Evolutionary conservation across 1,140 invertebrate genomes (phyloP).

Genomic region (Antheraea mylitta): DNA sequence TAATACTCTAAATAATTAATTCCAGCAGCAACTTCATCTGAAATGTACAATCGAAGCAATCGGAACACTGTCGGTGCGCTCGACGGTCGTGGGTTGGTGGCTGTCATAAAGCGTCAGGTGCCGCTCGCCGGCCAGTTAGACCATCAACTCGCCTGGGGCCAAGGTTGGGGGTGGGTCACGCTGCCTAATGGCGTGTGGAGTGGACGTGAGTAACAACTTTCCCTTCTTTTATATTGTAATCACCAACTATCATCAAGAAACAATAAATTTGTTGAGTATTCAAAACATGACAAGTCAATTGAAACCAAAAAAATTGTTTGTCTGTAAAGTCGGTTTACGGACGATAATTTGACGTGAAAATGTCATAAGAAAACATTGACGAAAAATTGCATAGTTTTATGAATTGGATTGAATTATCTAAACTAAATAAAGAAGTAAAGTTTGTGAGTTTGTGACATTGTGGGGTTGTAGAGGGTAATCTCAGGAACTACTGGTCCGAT

Average conservation of each 20-base stretch:
- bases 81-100: slow-evolving; percentile 69
- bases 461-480: too few species aligned
- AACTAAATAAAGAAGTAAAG: too few species aligned
- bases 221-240: not conserved
- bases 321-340: too few species aligned
- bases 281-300: too few species aligned
- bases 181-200: slow-evolving; percentile 81
- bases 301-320: too few species aligned
- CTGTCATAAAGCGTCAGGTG: slow-evolving; percentile 74
- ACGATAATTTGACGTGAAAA: too few species aligned
- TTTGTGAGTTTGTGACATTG: too few species aligned
- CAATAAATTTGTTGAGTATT: too few species aligned
- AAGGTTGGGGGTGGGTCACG: slow-evolving; percentile 82
- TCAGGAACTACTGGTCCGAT: too few species aligned
- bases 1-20: slow-evolving; percentile 8
- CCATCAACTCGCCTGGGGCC: slow-evolving; percentile 75
- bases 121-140: slow-evolving; percentile 73
- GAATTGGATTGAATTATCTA: too few species aligned
- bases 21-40: slow-evolving; percentile 79
- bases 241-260: not conserved
- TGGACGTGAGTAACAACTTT: slow-evolving; percentile 67
- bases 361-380: too few species aligned
- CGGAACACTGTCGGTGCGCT: slow-evolving; percentile 54
- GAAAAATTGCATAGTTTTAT: too few species aligned
- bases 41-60: slow-evolving; percentile 49